These are phyloP conservation scores for Andricus grossulariae DNA, from an alignment of 1,140 invertebrate genomes.

Conservation along the genomic window DNA sequence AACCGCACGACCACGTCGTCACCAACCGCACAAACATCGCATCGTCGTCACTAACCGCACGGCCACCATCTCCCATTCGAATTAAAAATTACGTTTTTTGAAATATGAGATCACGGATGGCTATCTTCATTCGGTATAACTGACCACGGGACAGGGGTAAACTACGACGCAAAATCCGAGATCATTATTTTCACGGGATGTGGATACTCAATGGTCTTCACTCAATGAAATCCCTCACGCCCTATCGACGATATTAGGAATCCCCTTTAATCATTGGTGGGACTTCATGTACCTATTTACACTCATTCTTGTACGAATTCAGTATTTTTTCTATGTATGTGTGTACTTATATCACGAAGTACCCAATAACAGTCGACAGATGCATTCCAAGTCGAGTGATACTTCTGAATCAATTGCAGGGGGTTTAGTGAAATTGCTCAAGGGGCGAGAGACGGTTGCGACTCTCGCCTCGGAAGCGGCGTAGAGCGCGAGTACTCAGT, in stretches of 20 bases:
- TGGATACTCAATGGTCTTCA: slow-evolving; percentile 56
- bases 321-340: slow-evolving; percentile 24
- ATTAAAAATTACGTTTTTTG: too few species aligned
- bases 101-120: too few species aligned
- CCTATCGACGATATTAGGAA: slow-evolving; percentile 57
- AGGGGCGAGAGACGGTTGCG: too few species aligned
- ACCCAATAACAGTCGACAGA: slow-evolving; percentile 34
- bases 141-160: not conserved
- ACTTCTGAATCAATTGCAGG: slow-evolving; percentile 21
- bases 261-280: slow-evolving; percentile 51
- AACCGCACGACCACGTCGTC: too few species aligned
- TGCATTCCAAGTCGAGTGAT: slow-evolving; percentile 10
- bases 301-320: not conserved
- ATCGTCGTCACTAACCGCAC: too few species aligned
- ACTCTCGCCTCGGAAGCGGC: too few species aligned
- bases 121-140: too few species aligned
- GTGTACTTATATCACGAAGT: slow-evolving; percentile 30
- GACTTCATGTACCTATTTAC: not conserved
- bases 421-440: slow-evolving; percentile 21
- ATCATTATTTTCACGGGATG: slow-evolving; percentile 61
- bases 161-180: slow-evolving; percentile 40
- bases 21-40: too few species aligned
- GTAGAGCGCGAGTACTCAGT: too few species aligned
- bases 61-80: too few species aligned
- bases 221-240: slow-evolving; percentile 45